Evolutionary conservation across 2,888 invertebrate species (phyloP).

Genomic region (Epicampocera succincta): DNA sequence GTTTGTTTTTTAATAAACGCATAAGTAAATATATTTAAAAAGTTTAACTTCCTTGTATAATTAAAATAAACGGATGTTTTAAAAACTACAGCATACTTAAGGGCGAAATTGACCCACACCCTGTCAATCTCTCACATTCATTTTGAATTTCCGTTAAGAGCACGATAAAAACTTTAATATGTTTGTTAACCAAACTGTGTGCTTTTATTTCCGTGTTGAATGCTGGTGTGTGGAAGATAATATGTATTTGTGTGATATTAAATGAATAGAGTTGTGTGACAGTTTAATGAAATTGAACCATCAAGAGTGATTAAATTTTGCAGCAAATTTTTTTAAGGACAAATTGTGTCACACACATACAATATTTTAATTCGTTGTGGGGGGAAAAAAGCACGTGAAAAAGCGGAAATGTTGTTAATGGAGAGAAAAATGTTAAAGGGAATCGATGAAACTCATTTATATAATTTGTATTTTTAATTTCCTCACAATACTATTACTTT

Average conservation of each 20-base stretch:
- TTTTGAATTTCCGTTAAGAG: conserved; percentile 12
- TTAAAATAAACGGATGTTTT: conserved; percentile 53
- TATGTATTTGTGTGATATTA: conserved; percentile 8
- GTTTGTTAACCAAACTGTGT: conserved; percentile 30
- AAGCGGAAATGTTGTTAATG: background rate
- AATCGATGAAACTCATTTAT: conserved; percentile 35
- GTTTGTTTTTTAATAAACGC: background rate
- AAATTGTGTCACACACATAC: conserved; percentile 58
- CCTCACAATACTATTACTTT: background rate
- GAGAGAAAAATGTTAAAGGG: background rate
- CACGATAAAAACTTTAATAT: conserved; percentile 37
- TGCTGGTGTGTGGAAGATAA: background rate
- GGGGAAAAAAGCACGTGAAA: background rate
- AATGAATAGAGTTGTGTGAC: conserved; percentile 18
- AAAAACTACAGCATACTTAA: conserved; percentile 41
- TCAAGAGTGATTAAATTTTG: conserved; percentile 58
- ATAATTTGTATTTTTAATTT: background rate
- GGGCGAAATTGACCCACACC: conserved; percentile 18
- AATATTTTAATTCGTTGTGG: conserved; percentile 23
- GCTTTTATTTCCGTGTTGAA: background rate
- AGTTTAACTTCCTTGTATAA: conserved; percentile 18
- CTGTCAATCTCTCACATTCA: conserved; percentile 19
- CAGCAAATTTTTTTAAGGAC: conserved; percentile 17
- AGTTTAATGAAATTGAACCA: conserved; percentile 59
- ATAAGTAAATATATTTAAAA: background rate